Base-by-base conservation (phyloP, 1,140 invertebrate species). In the Polypedilum pembai region DNA sequence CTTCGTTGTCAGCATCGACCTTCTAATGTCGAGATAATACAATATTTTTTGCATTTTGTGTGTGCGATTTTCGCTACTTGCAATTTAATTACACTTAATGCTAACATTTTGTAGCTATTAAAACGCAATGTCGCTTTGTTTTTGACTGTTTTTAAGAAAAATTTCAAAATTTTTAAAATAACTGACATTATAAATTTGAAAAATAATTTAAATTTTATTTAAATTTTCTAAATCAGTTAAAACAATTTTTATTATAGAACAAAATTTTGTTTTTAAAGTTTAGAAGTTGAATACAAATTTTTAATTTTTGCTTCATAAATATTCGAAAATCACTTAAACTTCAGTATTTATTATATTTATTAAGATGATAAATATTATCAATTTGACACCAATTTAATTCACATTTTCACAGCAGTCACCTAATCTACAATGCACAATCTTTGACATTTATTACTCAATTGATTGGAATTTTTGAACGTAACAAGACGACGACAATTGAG, bases 1-100 rank as follows among this genome's bases (percentile, higher is more conserved):
- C 45, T 56, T 56, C 45, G n/a, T 56, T 12, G 45, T 56, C n/a
- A 56, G 45, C 45, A 56, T 56, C 45, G 45, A 56, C 45, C 45
- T 56, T 56, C 45, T 56, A 56, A 56, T 56, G 45, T 56, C 45
- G 45, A 56, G 45, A 56, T 56, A 15, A 56, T 45, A 41, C 15
- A 10, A 3, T 56, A 15, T 12, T 56, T 56, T 56, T 56, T 56
- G 45, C 45, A 56, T 56, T 45, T 45, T 45, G 8, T 45, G 15
- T 45, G 41, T 56, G 45, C 45, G 45, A n/a, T 56, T 15, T 33
- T 33, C 5, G 24, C 24, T 33, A 33, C 24, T 3, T 33, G 24
- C 24, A 33, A 33, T 33, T 33, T 33, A 33, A 33, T 33, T 33
- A 33, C 24, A 33, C 24, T 33, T 33, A 33, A 33, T 33, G 24